Percentiles rank a stretch among this genome's conserved stretches.
These are phyloP conservation scores for Rhincodon typus DNA, from an alignment of 2,797 vertebrate genomes.

Conservation along the genomic window DNA sequence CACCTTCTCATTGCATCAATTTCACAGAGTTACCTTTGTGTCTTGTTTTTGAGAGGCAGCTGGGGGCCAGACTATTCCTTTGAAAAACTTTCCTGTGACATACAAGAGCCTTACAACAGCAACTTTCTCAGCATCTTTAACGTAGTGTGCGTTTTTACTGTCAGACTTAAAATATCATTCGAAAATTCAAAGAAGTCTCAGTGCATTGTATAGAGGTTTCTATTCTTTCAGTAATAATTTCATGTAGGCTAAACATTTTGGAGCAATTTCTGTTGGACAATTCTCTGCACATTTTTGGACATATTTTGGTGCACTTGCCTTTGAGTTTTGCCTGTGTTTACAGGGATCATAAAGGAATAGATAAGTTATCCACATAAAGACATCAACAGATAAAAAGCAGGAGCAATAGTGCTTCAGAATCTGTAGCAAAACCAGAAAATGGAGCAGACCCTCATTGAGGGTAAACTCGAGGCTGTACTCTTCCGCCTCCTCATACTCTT, in stretches of 20 bases:
- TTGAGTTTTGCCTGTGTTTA: not conserved
- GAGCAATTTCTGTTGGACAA: not conserved
- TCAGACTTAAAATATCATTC: not conserved
- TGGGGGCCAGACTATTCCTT: constrained; percentile 7
- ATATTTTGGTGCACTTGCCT: not conserved
- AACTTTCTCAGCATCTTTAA: not conserved
- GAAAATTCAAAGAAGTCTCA: not conserved
- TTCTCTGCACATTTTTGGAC: not conserved
- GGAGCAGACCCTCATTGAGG: not conserved
- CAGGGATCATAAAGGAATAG: not conserved
- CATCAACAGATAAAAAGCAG: not conserved
- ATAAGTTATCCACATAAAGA: not conserved
- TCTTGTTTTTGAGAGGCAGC: not conserved
- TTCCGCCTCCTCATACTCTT: too few relatives aligned
- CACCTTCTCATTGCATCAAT: not conserved
- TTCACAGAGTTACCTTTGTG: not conserved
- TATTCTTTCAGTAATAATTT: not conserved
- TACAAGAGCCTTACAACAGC: not conserved
- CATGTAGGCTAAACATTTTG: not conserved
- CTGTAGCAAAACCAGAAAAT: not conserved
- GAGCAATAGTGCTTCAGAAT: not conserved
- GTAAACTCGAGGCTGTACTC: not conserved
- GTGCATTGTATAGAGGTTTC: not conserved
- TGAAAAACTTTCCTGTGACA: not conserved
- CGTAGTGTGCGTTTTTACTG: not conserved